Conservation (phyloP, 2,113 vertebrate species). For the Phalacrocorax brasilianus region DNA sequence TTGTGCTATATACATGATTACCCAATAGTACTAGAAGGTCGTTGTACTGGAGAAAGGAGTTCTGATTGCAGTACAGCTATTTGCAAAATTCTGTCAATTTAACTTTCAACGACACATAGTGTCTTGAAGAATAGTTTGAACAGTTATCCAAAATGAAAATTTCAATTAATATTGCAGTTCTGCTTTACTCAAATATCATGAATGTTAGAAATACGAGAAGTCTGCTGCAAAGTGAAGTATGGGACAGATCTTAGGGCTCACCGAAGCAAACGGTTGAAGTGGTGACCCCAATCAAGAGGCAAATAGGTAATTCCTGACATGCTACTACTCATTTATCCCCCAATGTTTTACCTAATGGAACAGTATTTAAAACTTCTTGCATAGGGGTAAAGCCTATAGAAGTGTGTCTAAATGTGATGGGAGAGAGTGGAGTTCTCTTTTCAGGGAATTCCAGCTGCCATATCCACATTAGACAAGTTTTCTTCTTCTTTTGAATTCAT, state of each 20-base stretch:
- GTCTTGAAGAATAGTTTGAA: neutral
- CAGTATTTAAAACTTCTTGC: neutral
- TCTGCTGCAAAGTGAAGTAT: neutral
- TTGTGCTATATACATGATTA: slow-evolving; percentile 54
- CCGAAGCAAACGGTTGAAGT: neutral
- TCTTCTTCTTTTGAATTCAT: neutral
- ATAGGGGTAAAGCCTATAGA: neutral
- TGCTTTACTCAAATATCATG: neutral
- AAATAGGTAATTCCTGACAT: neutral
- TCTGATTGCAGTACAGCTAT: slow-evolving; percentile 6
- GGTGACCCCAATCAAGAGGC: neutral
- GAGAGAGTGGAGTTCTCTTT: neutral
- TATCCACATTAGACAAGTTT: neutral
- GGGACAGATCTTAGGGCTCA: neutral
- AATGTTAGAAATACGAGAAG: neutral
- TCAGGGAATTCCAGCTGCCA: neutral
- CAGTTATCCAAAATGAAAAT: neutral
- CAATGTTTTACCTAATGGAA: neutral
- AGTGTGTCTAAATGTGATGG: neutral
- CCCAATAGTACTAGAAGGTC: neutral
- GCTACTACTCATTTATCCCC: neutral
- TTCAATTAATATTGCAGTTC: neutral
- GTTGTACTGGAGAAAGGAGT: slow-evolving; percentile 13
- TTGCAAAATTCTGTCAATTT: neutral
- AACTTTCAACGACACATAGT: neutral